Evolutionary conservation across 2,113 vertebrate genomes (phyloP).

Genomic region (Macquaria australasica): DNA sequence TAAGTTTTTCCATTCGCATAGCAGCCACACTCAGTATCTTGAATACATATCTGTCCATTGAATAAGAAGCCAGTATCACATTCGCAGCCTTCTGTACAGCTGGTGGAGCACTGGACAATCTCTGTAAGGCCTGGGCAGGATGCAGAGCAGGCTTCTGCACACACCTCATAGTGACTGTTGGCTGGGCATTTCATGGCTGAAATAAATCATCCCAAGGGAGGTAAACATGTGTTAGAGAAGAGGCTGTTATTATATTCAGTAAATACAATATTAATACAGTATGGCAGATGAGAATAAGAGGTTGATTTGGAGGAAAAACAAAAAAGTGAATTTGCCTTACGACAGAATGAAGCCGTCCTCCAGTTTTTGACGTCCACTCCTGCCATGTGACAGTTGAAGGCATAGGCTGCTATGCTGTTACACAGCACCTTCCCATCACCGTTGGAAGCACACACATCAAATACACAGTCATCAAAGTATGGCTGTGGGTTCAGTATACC

Average conservation of each 20-base stretch:
- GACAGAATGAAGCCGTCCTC: slow-evolving; percentile 82
- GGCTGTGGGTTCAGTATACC: slow-evolving; percentile 70
- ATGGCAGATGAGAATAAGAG: neutral
- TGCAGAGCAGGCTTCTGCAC: slow-evolving; percentile 78
- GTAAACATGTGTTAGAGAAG: neutral
- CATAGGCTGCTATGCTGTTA: slow-evolving; percentile 78
- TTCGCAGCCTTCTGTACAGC: slow-evolving; percentile 86
- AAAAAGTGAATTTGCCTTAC: slow-evolving; percentile 53
- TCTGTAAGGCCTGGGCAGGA: slow-evolving; percentile 76
- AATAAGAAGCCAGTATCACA: slow-evolving; percentile 83
- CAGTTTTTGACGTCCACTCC: slow-evolving; percentile 75
- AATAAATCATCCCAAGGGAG: slow-evolving; percentile 6
- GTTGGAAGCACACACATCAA: slow-evolving; percentile 78
- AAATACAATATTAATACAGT: neutral
- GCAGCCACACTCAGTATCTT: slow-evolving; percentile 84
- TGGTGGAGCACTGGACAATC: slow-evolving; percentile 60
- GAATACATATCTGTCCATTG: slow-evolving; percentile 79
- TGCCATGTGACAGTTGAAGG: slow-evolving; percentile 73
- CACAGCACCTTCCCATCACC: slow-evolving; percentile 78
- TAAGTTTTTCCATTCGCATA: slow-evolving; percentile 83
- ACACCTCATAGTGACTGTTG: slow-evolving; percentile 87
- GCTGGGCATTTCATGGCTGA: slow-evolving; percentile 83
- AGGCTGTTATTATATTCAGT: neutral
- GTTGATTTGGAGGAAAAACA: neutral
- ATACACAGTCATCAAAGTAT: slow-evolving; percentile 81